Base-by-base conservation (phyloP, 2,797 vertebrate species). In the Acanthopagrus latus region DNA sequence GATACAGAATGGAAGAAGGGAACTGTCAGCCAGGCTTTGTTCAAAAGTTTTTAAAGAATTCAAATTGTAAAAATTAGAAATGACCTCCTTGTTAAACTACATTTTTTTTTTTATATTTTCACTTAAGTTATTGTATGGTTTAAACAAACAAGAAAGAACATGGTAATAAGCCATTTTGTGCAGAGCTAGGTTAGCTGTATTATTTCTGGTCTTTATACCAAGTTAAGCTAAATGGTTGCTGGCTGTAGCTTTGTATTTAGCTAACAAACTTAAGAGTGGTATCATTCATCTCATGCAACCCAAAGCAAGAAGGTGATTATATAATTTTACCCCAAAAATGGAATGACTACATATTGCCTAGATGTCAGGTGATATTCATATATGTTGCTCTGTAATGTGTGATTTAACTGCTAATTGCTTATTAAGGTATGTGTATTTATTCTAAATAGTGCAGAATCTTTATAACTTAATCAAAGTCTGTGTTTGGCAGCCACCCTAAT, bases 391-490 rank as follows among this genome's bases (percentile, higher is more conserved):
- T 51, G 14, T 67, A 67, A 69, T 50, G 3, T 56, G 4, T 20
- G 1, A 18, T 16, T 70, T 67, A 59, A 74, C n/a, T 71, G 59
- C 16, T 59, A 16, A 16, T 44, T 76, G 64, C 50, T 2, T 44
- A 1, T 54, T 10, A 71, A 60, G 59, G 47, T 74, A 66, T 76
- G 79, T 79, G 33, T 81, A 1, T 50, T 52, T 25, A 43, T 21
- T 57, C 21, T 69, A 29, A 81, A 43, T 0, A 2, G 8, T 58
- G 46, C 25, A 46, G 5, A 21, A 25, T 59, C 21, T 58, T 47
- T 43, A 20, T 18, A 43, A 12, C 7, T 29, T 56, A 3, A 12
- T 41, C 21, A 9, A 55, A 21, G 11, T 55, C 14, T n/a, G 33
- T 2, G 14, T 50, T 71, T 10, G 12, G n/a, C 27, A 0, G 41